Base-by-base conservation (phyloP, 2,888 invertebrate genomes). In the Polyploca ridens region DNA sequence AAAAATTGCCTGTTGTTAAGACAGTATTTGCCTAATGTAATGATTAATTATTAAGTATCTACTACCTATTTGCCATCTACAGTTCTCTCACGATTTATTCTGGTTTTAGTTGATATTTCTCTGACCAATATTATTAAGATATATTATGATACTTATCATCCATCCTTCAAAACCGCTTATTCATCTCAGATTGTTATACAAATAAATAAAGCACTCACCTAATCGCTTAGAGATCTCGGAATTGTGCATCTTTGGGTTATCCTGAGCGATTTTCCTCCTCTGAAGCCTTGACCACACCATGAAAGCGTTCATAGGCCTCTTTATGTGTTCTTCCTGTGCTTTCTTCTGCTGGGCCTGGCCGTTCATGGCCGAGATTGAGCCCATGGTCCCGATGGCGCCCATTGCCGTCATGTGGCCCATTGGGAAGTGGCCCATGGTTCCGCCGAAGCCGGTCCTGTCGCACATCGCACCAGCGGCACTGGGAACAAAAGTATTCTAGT, bases 231-330 rank as follows among this genome's bases (percentile, higher is more conserved):
- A 98, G 76, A 99, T 99, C 92, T 99, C 99, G 0, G 98, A 98
- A 89, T 99, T 99, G 91, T 99, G 99, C 99, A 99, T 99, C 94
- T 99, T 99, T 0, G 99, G 99, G 89, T 99, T 99, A 82, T 99
- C 99, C 90, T 99, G 98, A 0, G 99, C 99, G 80, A 99, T 99
- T 94, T 99, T 99, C 81, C 98, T 94, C 76, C 99, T 93, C 88
- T 99, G 99, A 64, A 98, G 94, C 68, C 99, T 93, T 13, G 98
- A 98, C 99, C 99, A 99, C 62, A 99, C 99, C 99, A 99, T 99
- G 92, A 99, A 99, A 0, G 99, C 99, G 90, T 99, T 99, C 99
- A 99, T 99, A 46, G 99, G 99, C 73, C 99, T 94, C 89, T 99
- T 99, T 79, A 99, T 98, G 91, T 99, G 98, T 81, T 98, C 97